A percentile compares a stretch with the other conserved stretches of the same genome.
Evolutionary conservation across 2,888 invertebrate species (phyloP).

Genomic region (Parochlus steinenii): DNA sequence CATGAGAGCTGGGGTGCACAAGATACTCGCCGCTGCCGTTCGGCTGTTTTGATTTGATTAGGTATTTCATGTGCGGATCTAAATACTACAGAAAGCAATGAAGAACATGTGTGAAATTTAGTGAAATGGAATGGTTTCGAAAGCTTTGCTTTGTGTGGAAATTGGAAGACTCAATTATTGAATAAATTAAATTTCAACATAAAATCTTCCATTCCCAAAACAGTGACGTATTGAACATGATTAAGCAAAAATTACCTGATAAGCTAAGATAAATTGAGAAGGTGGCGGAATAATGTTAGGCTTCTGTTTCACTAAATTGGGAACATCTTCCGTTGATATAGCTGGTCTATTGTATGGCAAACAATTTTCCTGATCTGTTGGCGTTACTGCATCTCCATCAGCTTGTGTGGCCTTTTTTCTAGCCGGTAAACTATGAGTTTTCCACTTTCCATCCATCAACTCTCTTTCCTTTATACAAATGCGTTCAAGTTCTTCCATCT

Average conservation of each 20-base stretch:
- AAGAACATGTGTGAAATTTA: conserved; percentile 26
- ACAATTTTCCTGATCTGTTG: conserved; percentile 28
- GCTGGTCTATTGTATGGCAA: conserved; percentile 58
- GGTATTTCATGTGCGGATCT: conserved; percentile 54
- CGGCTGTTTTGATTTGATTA: conserved; percentile 45
- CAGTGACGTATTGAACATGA: not conserved
- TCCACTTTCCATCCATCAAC: conserved; percentile 72
- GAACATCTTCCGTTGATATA: conserved; percentile 65
- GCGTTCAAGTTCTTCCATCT: conserved; percentile 70
- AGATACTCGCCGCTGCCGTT: conserved; percentile 53
- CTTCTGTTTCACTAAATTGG: conserved; percentile 21
- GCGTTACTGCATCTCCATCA: conserved; percentile 27
- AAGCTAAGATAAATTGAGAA: conserved; percentile 37
- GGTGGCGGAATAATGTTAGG: conserved; percentile 31
- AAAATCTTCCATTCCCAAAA: too few relatives aligned
- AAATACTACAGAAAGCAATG: conserved; percentile 35
- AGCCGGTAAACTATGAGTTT: conserved; percentile 75
- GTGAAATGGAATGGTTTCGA: too few relatives aligned
- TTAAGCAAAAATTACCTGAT: conserved; percentile 26
- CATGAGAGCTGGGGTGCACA: conserved; percentile 32
- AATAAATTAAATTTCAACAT: not conserved
- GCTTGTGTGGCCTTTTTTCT: conserved; percentile 58
- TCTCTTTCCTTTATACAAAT: conserved; percentile 67
- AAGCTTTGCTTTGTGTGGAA: too few relatives aligned
- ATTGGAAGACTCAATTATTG: not conserved